phyloP scores from a whole-genome alignment of 92 coral and sea anemone genomes.

The Isaurus tuberculatus region DNA sequence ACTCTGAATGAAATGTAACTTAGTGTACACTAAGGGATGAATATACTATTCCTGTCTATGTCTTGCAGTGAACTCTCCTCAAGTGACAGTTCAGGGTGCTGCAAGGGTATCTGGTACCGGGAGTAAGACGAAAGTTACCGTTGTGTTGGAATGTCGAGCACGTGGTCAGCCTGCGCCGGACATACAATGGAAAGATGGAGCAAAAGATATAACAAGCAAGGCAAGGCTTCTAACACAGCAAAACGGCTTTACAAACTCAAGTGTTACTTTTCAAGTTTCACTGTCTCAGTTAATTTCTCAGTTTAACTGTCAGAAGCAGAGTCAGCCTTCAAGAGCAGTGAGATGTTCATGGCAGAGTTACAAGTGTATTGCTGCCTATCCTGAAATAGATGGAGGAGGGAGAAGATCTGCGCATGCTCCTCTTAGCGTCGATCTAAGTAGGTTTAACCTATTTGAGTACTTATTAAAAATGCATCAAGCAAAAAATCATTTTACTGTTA shows the following conservation, averaged over 20 bases:
- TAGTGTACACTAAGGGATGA: background rate
- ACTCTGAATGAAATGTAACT: no score
- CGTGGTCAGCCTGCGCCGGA: constrained; percentile 26
- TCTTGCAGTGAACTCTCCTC: background rate
- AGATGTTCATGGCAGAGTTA: background rate
- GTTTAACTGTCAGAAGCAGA: background rate
- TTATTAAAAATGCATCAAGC: background rate
- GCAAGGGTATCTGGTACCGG: background rate
- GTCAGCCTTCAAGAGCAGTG: background rate
- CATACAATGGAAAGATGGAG: constrained; percentile 4
- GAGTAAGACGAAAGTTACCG: background rate
- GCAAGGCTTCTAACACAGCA: background rate
- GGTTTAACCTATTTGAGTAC: background rate
- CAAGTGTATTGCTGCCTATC: constrained; percentile 18
- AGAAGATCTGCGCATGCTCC: background rate
- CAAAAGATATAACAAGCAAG: background rate
- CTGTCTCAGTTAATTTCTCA: background rate
- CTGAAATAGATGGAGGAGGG: constrained; percentile 4
- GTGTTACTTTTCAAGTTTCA: background rate
- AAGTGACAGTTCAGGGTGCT: background rate
- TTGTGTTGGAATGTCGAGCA: constrained; percentile 15
- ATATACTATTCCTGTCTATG: background rate
- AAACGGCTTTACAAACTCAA: background rate
- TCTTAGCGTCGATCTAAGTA: background rate
- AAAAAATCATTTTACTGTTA: background rate